phyloP scores from a whole-genome alignment of 2,113 vertebrate genomes.

The Opisthocomus hoazin region DNA sequence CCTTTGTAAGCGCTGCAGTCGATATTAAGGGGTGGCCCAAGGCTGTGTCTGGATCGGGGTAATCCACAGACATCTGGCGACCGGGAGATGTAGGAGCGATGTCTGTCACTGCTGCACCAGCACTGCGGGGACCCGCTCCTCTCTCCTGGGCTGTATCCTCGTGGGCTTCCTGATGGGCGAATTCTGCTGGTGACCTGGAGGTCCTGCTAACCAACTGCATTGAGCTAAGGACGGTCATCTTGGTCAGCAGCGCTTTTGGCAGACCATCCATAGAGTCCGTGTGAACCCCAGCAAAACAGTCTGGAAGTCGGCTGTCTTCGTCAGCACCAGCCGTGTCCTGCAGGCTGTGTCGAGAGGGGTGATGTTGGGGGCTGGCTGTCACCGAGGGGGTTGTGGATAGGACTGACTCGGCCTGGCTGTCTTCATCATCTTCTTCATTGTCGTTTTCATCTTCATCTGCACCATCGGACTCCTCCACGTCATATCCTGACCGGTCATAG shows the following conservation, averaged over 20 bases:
- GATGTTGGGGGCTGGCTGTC: constrained; percentile 90
- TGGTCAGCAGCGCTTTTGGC: constrained; percentile 86
- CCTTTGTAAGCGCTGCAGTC: constrained; percentile 74
- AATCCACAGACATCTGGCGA: constrained; percentile 90
- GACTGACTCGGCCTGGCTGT: constrained; percentile 94
- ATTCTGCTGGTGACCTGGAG: constrained; percentile 38
- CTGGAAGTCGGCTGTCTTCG: constrained; percentile 52
- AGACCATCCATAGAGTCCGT: constrained; percentile 78
- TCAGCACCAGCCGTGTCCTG: constrained; percentile 62
- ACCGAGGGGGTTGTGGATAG: constrained; percentile 91
- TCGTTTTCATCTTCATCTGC: constrained; percentile 91
- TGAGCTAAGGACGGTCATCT: constrained; percentile 85
- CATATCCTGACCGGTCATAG: constrained; percentile 84
- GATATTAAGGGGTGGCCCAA: constrained; percentile 61
- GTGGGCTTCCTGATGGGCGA: background rate
- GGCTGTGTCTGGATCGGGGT: constrained; percentile 75
- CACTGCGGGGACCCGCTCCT: background rate
- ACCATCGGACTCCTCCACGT: constrained; percentile 91
- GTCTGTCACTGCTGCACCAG: constrained; percentile 37
- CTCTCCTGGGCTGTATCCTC: constrained; percentile 51
- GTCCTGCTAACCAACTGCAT: constrained; percentile 22
- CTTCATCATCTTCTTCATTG: constrained; percentile 95
- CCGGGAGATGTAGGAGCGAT: constrained; percentile 76
- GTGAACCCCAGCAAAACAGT: constrained; percentile 61
- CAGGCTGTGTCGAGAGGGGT: constrained; percentile 67